phyloP scores from a whole-genome alignment of 2,888 invertebrate genomes.

The Belgica antarctica region DNA sequence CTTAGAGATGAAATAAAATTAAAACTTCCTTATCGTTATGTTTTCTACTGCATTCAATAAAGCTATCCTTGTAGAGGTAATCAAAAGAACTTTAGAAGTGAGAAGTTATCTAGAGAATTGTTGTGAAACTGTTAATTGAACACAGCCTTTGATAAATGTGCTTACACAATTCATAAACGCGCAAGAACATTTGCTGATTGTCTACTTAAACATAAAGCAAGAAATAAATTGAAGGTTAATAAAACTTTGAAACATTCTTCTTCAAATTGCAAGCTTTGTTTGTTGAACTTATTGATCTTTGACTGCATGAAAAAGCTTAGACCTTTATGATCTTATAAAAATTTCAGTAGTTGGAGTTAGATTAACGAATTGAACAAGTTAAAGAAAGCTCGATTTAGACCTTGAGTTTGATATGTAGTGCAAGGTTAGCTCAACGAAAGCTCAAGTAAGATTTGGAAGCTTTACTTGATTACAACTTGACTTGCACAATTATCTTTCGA shows the following conservation, averaged over 20 bases:
- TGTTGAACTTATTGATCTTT: background rate
- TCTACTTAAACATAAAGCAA: background rate
- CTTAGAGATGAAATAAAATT: background rate
- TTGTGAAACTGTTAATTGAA: background rate
- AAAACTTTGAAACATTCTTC: background rate
- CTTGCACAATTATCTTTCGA: too few relatives aligned
- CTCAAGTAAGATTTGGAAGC: too few relatives aligned
- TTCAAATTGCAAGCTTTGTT: background rate
- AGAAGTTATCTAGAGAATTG: too few relatives aligned
- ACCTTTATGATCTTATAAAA: too few relatives aligned
- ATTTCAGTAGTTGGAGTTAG: too few relatives aligned
- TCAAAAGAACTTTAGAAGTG: background rate
- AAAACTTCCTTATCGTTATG: background rate
- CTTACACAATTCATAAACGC: background rate
- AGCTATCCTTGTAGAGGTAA: background rate
- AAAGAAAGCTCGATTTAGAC: too few relatives aligned
- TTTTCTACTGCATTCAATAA: conserved; percentile 4
- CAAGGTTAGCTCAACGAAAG: too few relatives aligned
- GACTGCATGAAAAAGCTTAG: too few relatives aligned
- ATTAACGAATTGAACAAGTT: too few relatives aligned
- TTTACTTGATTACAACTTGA: too few relatives aligned
- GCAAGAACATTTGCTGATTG: background rate
- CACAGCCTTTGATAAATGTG: background rate
- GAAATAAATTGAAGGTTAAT: background rate
- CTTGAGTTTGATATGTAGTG: too few relatives aligned